Evolutionary conservation across 1,140 invertebrate genomes (phyloP), one percentile per base, ranked within the genome.

Genomic region (Caenorhabditis brenneri): DNA sequence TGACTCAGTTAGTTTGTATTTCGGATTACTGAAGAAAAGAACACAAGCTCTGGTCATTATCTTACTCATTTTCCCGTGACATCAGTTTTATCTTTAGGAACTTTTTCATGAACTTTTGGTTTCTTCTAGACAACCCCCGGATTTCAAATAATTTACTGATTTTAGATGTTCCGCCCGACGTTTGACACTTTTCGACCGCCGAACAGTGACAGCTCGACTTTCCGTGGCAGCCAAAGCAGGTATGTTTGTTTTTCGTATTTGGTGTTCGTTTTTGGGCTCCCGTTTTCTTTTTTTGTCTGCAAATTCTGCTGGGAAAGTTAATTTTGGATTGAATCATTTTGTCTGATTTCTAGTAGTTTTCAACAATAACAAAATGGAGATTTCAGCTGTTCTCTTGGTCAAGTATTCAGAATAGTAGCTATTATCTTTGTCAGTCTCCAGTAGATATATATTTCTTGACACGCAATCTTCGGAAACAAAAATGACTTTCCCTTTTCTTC

Each of bases 141-240:
- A 46, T 74, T 36, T 74, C 29, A 15, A 7, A 74, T 42, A 74
- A 42, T 46, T 36, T 29, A 74, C 65, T 42, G 65, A 22, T 74
- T 74, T 74, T 42, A 74, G 65, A 74, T 74, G 65, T 74, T 74
- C 65, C 65, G 65, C 42, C 65, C 65, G 29, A 74, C 65, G 36
- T 74, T 74, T 74, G 65, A 74, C 65, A 74, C 65, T 22, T 74
- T 74, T 42, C 65, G 65, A 74, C 65, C 65, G 65, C 65, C 65
- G 65, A 74, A 74, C 65, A 74, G 65, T 74, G 65, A 74, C 65
- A 74, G 65, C 65, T 74, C 65, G 65, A 74, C 65, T 74, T 74
- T 74, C 36, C 65, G 65, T 74, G 65, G 36, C 33, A 74, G 65
- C 65, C 65, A 74, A 46, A 74, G 65, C 65, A 74, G 65, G 65